phyloP scores from a whole-genome alignment of 1,140 invertebrate species.

The Apis mellifera region DNA sequence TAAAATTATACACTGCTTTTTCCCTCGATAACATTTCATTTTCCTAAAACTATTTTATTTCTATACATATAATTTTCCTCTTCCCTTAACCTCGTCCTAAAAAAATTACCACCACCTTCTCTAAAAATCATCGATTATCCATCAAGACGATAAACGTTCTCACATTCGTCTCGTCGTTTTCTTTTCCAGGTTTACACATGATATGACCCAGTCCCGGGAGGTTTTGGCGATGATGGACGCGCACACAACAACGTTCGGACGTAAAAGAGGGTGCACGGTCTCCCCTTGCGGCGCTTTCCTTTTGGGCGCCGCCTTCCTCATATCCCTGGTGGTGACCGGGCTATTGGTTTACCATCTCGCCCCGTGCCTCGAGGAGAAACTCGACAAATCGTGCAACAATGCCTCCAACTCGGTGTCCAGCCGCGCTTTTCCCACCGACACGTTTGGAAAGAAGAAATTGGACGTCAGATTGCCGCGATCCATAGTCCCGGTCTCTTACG shows the following conservation, averaged over 20 bases:
- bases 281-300: conserved; percentile 80
- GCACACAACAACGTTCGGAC: conserved; percentile 77
- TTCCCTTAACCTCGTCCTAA: too few relatives aligned
- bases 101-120: neutral
- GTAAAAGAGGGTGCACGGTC: conserved; percentile 77
- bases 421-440: conserved; percentile 76
- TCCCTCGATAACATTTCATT: too few relatives aligned
- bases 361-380: conserved; percentile 81
- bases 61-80: neutral
- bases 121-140: too few relatives aligned
- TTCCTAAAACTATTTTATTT: neutral
- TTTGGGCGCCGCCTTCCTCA: conserved; percentile 80
- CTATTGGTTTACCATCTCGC: conserved; percentile 87
- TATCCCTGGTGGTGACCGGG: conserved; percentile 83
- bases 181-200: conserved; percentile 60
- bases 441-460: conserved; percentile 74
- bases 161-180: neutral
- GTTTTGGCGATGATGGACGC: conserved; percentile 78
- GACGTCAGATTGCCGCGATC: conserved; percentile 86
- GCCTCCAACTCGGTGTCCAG: conserved; percentile 71
- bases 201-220: conserved; percentile 77
- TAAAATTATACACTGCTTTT: too few relatives aligned
- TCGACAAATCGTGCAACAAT: conserved; percentile 45
- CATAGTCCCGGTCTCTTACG: conserved; percentile 86
- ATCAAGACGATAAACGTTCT: neutral